Evolutionary conservation across 37 sponge, comb jelly and placozoan species (phyloP).

Genomic region (Corticium candelabrum): DNA sequence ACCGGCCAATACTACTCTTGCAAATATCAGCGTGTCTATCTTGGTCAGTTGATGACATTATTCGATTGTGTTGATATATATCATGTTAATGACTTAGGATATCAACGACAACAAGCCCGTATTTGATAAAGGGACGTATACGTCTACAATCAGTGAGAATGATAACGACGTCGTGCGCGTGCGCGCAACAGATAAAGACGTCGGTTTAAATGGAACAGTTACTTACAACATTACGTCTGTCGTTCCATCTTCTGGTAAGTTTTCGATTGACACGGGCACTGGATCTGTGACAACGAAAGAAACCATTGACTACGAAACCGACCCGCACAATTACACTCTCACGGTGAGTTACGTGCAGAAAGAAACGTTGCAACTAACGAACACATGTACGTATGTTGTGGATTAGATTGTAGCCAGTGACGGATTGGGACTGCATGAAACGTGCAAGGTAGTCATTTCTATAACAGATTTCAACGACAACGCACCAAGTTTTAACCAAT

Average conservation of each 20-base stretch:
- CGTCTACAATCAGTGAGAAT: constrained; percentile 1
- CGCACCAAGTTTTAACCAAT: constrained; percentile 32
- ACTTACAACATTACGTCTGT: not conserved
- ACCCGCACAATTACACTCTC: not conserved
- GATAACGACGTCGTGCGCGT: not conserved
- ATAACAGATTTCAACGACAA: constrained; percentile 65
- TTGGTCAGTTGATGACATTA: too few relatives aligned
- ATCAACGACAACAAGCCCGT: constrained; percentile 16
- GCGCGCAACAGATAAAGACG: not conserved
- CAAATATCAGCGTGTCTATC: not conserved
- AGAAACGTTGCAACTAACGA: not conserved
- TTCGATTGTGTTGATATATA: not conserved
- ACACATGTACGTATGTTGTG: not conserved
- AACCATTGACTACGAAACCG: not conserved
- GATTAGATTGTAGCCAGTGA: not conserved
- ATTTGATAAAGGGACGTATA: constrained; percentile 5
- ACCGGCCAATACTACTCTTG: not conserved
- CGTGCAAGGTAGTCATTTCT: constrained; percentile 19
- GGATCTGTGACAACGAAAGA: not conserved
- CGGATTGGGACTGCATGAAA: not conserved
- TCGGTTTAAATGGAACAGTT: not conserved
- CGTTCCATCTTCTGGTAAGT: not conserved
- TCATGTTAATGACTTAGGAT: not conserved
- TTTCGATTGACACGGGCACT: not conserved
- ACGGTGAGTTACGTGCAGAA: not conserved